Evolutionary conservation across 2,113 vertebrate genomes (phyloP).

Genomic region (Nycticebus coucang): DNA sequence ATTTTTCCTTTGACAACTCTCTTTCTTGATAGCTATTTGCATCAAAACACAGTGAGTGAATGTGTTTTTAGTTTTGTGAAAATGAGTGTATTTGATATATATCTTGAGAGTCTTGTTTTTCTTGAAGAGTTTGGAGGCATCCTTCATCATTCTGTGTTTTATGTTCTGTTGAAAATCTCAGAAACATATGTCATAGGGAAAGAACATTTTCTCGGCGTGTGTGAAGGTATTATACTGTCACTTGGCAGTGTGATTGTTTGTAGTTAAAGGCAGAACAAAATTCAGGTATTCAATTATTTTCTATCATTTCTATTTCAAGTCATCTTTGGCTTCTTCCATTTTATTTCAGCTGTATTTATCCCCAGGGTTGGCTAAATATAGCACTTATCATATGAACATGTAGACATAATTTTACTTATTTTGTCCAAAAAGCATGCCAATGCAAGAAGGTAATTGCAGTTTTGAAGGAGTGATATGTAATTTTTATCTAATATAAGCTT

Average conservation of each 20-base stretch:
- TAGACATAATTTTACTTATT: neutral
- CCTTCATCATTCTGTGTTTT: neutral
- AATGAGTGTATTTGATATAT: constrained; percentile 48
- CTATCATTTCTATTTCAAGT: neutral
- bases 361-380: neutral
- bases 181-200: constrained; percentile 24
- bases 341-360: constrained; percentile 34
- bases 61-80: constrained; percentile 35
- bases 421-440: neutral
- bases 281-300: neutral
- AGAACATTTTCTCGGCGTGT: constrained; percentile 3
- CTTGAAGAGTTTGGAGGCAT: constrained; percentile 17
- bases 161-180: constrained; percentile 48
- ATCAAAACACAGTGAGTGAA: neutral
- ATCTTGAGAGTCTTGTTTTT: constrained; percentile 59
- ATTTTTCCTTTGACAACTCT: neutral
- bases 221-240: neutral
- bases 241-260: neutral
- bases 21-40: neutral
- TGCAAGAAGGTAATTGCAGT: neutral
- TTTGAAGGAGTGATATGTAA: neutral
- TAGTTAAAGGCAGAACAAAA: neutral
- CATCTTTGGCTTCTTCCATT: neutral
- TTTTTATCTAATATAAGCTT: neutral
- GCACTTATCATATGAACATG: neutral